Base-by-base conservation (phyloP, 2,113 vertebrate species). In the Lucifuga dentata region DNA sequence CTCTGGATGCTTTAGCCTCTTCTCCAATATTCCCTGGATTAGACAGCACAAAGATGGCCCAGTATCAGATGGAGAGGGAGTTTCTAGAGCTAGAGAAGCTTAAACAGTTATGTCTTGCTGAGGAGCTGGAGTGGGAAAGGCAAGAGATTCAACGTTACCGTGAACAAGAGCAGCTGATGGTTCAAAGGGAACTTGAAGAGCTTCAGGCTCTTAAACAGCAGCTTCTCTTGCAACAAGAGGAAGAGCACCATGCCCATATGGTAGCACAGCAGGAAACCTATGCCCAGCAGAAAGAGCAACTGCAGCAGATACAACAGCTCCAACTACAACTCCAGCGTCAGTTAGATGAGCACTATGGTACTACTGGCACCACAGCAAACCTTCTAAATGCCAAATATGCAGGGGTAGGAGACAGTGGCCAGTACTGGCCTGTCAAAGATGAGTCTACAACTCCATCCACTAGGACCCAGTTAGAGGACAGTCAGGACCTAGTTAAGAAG, bases 141-240 rank as follows among this genome's bases (percentile, higher is more conserved):
- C 97, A 97, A 53, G 97, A 99, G 91, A 99, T 99, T 57, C 97
- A 99, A 71, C 95, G 97, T 70, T 99, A 97, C 81, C 93, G 97
- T 63, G 98, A 98, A 79, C 97, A 99, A 59, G 98, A 99, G 81
- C 96, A 98, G 50, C 73, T 99, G 38, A 97, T 99, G 92, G 95
- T 99, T 38, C 98, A 98, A 80, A 95, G 97, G 68, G 98, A 99
- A 78, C 93, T 99, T 11, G 97, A 98, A 65, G 97, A 99, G 66
- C 90, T 99, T 41, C 98, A 99, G 53, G 95, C 94, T 19, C 95
- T 99, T 90, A 98, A 99, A 83, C 97, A 98, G 58, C 96, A 99
- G 72, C 95, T 99, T 17, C 93, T 98, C 19, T 90, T 95, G 67
- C 98, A 98, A 58, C 96, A 99, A 73, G 96, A 99, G 51, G 97